Evolutionary conservation across 2,113 vertebrate genomes (phyloP), one percentile per base, ranked within the genome.

Genomic region (Scortum barcoo): DNA sequence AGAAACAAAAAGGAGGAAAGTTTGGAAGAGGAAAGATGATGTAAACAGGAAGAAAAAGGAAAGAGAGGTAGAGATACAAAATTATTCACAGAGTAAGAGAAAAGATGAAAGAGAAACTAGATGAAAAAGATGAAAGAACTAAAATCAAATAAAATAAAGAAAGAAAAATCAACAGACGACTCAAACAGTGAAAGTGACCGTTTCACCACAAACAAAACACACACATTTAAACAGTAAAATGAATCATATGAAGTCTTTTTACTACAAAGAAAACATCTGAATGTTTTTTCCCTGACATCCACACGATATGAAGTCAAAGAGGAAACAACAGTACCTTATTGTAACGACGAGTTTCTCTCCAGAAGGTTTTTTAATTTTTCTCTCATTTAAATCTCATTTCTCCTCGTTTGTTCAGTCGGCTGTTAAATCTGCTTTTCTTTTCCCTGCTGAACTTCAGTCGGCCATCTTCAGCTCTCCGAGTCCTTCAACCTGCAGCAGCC

Each of bases 371-470:
- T n/a, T n/a, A n/a, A n/a, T n/a, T n/a, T 24, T 54, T 22, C 50
- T 42, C 60, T 66, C 16, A 86, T 60, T 72, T 66, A 1, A 51
- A n/a, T 72, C 46, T 77, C 61, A 85, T 81, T 38, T 80, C 80
- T 60, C 42, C 68, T 38, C 3, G 2, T 68, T 84, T 72, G 78
- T 82, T 90, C 81, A 26, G 0, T 14, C 26, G 63, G 63, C 51
- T 78, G 61, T 22, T 16, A 0, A 28, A 30, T 26, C 1, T 51
- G 2, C 1, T 12, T 38, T 9, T 11, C 3, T 24, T 2, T 20
- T n/a, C n/a, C 16, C 36, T 16, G 69, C 40, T 60, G 22, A 20
- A 6, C 56, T 10, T 81, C 57, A 74, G 56, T 38, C 63, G 0
- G 4, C 50, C 75, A 70, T 76, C 78, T 78, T 82, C 44, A 33